Percentiles rank a stretch among this genome's conserved stretches.
Evolutionary conservation across 2,113 vertebrate genomes (phyloP).

Genomic region (Neodon shergylaensis): DNA sequence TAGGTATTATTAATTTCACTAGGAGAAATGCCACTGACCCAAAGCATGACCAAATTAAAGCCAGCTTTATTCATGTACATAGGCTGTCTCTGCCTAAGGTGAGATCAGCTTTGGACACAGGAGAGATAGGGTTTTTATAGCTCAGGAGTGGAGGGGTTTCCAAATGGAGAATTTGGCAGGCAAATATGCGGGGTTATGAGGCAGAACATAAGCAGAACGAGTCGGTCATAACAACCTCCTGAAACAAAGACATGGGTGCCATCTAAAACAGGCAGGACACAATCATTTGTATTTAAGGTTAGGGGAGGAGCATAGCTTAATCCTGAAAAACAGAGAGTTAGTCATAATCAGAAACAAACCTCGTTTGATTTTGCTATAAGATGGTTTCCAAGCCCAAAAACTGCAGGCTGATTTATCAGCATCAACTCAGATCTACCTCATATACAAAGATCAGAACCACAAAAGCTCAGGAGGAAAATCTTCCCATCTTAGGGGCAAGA

Average conservation of each 20-base stretch:
- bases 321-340: neutral
- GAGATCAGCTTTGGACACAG: too few species aligned
- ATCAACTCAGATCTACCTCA: neutral
- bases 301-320: neutral
- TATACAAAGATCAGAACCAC: too few species aligned
- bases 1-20: neutral
- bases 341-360: too few species aligned
- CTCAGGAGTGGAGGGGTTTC: neutral
- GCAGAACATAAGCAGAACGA: neutral
- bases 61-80: neutral
- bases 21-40: neutral
- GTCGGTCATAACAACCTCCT: neutral
- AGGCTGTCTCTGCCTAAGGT: neutral
- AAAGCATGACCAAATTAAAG: neutral
- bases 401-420: neutral
- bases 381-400: neutral
- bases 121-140: neutral
- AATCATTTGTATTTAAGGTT: neutral
- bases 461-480: neutral
- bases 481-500: neutral
- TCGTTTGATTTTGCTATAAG: neutral
- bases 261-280: neutral
- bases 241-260: neutral
- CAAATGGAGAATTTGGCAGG: neutral
- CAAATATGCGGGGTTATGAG: neutral